Evolutionary conservation across 2,113 vertebrate genomes (phyloP).

Genomic region (Cochlearius cochlearius): DNA sequence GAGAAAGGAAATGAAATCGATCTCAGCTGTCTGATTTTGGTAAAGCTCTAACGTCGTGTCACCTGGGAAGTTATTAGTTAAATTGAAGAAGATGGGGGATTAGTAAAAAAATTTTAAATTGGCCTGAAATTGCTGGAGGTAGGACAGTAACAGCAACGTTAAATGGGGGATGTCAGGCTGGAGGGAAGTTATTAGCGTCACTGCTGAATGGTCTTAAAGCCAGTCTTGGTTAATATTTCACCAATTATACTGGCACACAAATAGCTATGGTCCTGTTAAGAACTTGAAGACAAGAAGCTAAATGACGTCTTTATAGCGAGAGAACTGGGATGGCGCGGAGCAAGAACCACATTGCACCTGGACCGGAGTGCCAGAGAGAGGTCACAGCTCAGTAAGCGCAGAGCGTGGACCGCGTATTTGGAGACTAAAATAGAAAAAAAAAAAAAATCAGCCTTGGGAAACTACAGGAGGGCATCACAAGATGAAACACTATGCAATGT

Average conservation of each 20-base stretch:
- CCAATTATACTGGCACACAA: not conserved
- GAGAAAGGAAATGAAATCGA: constrained; percentile 11
- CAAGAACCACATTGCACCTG: not conserved
- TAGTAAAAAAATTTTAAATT: constrained; percentile 33
- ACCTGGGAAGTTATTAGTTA: constrained; percentile 43
- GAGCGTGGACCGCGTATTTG: fast-evolving
- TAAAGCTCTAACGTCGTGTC: not conserved
- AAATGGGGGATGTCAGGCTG: not conserved
- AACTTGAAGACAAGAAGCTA: not conserved
- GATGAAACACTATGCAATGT: not conserved
- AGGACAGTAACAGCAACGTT: not conserved
- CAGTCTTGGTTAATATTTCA: not conserved
- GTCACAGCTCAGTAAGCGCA: not conserved
- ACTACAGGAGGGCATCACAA: not conserved
- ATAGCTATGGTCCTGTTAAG: not conserved
- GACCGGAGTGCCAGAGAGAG: not conserved
- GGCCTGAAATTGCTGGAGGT: not conserved
- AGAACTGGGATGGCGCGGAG: not conserved
- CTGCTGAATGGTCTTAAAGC: not conserved
- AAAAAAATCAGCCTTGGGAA: not conserved
- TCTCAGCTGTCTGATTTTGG: constrained; percentile 5
- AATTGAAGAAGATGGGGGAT: constrained; percentile 23
- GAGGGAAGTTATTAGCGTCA: not conserved
- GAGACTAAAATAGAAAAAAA: not conserved
- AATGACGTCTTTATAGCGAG: not conserved